Conservation (phyloP, 2,113 vertebrate species). For the Dunckerocampus dactyliophorus region DNA sequence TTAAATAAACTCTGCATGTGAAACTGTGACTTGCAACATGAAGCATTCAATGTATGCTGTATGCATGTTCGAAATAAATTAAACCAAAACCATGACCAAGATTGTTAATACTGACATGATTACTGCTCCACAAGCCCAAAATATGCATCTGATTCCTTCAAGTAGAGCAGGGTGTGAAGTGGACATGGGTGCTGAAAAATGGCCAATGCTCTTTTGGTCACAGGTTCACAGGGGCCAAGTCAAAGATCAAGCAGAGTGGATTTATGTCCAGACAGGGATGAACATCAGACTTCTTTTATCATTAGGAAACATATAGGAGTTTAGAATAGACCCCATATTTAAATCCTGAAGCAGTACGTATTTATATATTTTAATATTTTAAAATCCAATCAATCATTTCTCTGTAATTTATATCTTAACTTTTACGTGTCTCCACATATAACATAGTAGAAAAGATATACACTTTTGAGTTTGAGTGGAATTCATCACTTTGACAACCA, state of each 20-base stretch:
- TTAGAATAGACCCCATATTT: background rate
- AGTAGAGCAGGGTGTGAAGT: conserved; percentile 14
- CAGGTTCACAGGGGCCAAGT: conserved; percentile 36
- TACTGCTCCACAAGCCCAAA: background rate
- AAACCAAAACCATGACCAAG: too few relatives aligned
- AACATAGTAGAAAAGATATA: too few relatives aligned
- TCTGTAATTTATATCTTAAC: background rate
- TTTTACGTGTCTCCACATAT: too few relatives aligned
- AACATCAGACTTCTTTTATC: conserved; percentile 20
- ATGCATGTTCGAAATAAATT: too few relatives aligned
- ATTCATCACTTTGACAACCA: too few relatives aligned
- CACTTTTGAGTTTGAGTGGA: too few relatives aligned
- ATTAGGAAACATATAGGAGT: conserved; percentile 7
- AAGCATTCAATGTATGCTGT: too few relatives aligned
- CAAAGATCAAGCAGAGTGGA: conserved; percentile 31
- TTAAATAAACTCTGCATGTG: too few relatives aligned
- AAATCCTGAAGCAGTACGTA: background rate
- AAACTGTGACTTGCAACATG: too few relatives aligned
- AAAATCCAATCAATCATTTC: background rate
- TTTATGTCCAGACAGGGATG: conserved; percentile 41
- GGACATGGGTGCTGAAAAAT: conserved; percentile 35
- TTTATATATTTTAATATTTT: background rate
- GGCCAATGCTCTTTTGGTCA: conserved; percentile 40
- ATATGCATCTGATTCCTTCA: background rate
- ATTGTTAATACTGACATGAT: background rate